Base-by-base conservation (phyloP, 1,140 invertebrate species). In the Drosophila equinoxialis region DNA sequence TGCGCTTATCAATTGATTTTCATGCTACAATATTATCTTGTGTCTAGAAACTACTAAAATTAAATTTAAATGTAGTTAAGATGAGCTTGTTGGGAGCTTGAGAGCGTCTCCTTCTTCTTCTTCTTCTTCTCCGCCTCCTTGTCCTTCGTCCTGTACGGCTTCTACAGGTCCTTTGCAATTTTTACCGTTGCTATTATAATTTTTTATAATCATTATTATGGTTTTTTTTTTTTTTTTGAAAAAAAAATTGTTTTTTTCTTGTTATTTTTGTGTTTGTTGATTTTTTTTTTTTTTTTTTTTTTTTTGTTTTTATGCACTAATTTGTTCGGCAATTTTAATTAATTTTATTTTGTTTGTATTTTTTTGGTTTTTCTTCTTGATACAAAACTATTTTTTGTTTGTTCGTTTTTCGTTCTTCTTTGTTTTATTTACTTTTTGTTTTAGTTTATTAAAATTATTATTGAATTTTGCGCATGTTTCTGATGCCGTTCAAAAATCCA, bases 61-160 rank as follows among this genome's bases (percentile, higher is more conserved):
- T 89, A 89, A 87, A 87, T 89, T 87, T 89, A 87, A 87, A 89
- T 89, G 79, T 87, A 87, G 84, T 83, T 87, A 89, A 89, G 79
- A 89, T 87, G 79, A 89, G 77, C 59, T 80, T 71, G 41, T 58
- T 30, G 45, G 70, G 45, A 51, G 45, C 45, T 51, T 51, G 45
- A 23, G 45, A 51, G 45, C 45, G 7, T 51, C 45, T 51, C 45
- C 45, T 6, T 51, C 10, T 23, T 51, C 45, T 20, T 48, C 45
- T 45, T 17, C 42, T 45, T 17, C 6, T 20, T 51, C 7, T 20
- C 8, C 65, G 68, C 55, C 11, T 13, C 37, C 3, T 39, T 51
- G 17, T 51, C 8, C 8, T 14, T 20, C 35, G 6, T 48, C 45
- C 7, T 48, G 14, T 45, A 6, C 42, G n/a, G n/a, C 5, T 20